Evolutionary conservation across 35 echinoderm and acorn worm genomes (phyloP), one percentile per base, ranked within the genome.

Genomic region (Nesometra sesokonis): DNA sequence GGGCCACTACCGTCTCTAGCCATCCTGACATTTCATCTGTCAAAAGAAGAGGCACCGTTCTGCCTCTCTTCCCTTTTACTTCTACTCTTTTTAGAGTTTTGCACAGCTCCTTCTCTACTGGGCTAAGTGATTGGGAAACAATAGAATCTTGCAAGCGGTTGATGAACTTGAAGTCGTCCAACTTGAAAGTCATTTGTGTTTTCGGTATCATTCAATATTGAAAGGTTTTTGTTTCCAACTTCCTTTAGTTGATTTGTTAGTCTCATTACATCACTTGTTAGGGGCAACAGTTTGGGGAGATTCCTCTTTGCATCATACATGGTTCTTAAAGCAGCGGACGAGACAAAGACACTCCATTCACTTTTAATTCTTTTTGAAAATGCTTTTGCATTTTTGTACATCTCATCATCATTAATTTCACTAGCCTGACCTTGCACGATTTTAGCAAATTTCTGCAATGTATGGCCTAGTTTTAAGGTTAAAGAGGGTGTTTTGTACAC

Each of bases 31-130:
- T 90, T 27, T 90, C 88, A 5, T 34, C 57, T n/a, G 83, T 93
- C 35, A 93, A 33, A 4, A 93, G 78, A 67, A 93, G 81, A 32
- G 91, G 91, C 5, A 93, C 91, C 19, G 77, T 57, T 36, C 88
- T 57, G 5, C 91, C 91, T 83, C 77, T 89, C 82, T 93, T 93
- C 0, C 88, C 88, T 32, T 90, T 84, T 7, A 93, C 38, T 81
- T 93, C 91, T 57, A 90, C 86, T n/a, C 91, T 78, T 33, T 57
- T 39, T 30, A 93, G 80, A 35, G 39, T 33, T 29, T 46, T 82
- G 35, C 87, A 93, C 17, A 93, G 80, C 13, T 87, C 76, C 33
- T 93, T 79, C 76, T 93, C 91, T 23, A 93, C 8, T 83, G 8
- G 80, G 79, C 43, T 33, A 0, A 88, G 84, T 13, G 84, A 37